These are phyloP conservation scores for Upupa epops DNA, from an alignment of 2,113 vertebrate genomes.

Conservation along the genomic window DNA sequence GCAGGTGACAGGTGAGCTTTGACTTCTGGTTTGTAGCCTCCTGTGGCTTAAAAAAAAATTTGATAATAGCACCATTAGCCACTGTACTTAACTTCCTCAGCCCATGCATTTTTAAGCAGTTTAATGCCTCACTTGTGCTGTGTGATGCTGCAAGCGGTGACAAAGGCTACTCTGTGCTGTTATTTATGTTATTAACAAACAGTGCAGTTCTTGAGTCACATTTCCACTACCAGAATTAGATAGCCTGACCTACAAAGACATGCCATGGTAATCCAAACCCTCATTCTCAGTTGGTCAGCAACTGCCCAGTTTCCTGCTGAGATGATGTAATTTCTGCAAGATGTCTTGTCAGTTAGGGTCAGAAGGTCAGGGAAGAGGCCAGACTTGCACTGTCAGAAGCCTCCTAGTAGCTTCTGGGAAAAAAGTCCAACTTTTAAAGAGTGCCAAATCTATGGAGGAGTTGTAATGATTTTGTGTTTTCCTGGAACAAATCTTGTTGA, in stretches of 20 bases:
- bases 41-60: neutral
- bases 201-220: neutral
- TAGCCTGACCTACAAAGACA: neutral
- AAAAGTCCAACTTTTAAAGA: neutral
- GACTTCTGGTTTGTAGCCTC: neutral
- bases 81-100: neutral
- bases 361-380: neutral
- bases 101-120: neutral
- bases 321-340: neutral
- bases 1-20: neutral
- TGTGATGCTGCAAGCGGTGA: neutral
- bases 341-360: neutral
- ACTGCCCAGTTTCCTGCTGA: neutral
- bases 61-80: neutral
- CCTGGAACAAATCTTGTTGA: neutral
- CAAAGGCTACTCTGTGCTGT: neutral
- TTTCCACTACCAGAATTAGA: constrained; percentile 18
- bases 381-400: neutral
- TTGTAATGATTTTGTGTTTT: neutral
- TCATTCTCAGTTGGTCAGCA: neutral
- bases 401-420: neutral
- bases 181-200: neutral
- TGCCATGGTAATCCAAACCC: neutral
- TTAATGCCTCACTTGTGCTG: neutral
- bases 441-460: neutral